Evolutionary conservation across 2,797 vertebrate species (phyloP).

Genomic region (Rhinogobio ventralis): DNA sequence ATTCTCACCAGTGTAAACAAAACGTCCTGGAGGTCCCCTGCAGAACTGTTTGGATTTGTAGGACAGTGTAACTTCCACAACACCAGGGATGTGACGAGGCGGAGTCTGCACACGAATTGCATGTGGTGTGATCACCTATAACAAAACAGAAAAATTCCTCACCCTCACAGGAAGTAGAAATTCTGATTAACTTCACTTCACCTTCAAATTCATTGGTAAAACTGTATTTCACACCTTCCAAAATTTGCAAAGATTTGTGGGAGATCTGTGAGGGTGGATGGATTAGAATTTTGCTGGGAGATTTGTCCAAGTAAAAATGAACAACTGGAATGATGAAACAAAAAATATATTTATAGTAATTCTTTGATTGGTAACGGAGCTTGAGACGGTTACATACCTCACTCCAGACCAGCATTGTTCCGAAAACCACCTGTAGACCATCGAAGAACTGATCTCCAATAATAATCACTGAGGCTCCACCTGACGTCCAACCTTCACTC

Average conservation of each 20-base stretch:
- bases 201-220: background rate
- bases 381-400: conserved; percentile 22
- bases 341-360: background rate
- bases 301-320: background rate
- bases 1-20: conserved; percentile 40
- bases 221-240: background rate
- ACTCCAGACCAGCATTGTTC: conserved; percentile 30
- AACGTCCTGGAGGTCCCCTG: conserved; percentile 38
- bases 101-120: conserved; percentile 39
- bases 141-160: background rate
- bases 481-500: conserved; percentile 37
- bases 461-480: conserved; percentile 41
- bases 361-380: background rate
- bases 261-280: background rate
- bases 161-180: background rate
- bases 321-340: background rate
- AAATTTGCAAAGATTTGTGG: background rate
- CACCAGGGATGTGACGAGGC: conserved; percentile 41
- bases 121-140: conserved; percentile 34
- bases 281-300: background rate
- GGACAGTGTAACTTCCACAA: conserved; percentile 37
- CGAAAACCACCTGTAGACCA: conserved; percentile 45
- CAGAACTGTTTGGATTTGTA: conserved; percentile 34
- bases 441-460: conserved; percentile 46
- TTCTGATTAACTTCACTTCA: background rate